A percentile compares a stretch with the other conserved stretches of the same genome.
Conservation (phyloP, 2,888 invertebrate species). For the Alviniconcha strummeri region DNA sequence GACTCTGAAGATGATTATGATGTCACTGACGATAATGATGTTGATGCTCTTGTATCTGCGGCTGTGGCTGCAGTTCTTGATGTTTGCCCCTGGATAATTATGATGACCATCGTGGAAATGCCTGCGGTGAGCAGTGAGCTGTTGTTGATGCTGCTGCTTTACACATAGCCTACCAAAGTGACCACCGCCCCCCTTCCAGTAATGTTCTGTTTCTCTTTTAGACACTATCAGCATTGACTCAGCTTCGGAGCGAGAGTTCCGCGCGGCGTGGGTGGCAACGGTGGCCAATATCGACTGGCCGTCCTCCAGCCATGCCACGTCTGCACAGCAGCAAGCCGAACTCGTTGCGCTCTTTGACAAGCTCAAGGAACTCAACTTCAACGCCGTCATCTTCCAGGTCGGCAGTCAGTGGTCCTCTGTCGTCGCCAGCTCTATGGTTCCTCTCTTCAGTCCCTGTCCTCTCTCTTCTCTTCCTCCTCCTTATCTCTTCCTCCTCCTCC, state of each 20-base stretch:
- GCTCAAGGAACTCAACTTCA: conserved; percentile 56
- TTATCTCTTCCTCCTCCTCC: not conserved
- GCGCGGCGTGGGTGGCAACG: conserved; percentile 67
- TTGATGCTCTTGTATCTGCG: too few relatives aligned
- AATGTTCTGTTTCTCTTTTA: not conserved
- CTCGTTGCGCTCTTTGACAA: conserved; percentile 50
- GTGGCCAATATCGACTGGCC: conserved; percentile 70
- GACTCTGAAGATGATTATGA: too few relatives aligned
- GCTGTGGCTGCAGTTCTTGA: too few relatives aligned
- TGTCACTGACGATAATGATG: too few relatives aligned
- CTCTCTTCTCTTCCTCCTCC: not conserved
- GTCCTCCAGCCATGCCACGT: conserved; percentile 45
- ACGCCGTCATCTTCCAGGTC: conserved; percentile 61
- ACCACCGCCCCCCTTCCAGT: too few relatives aligned
- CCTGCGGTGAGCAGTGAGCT: too few relatives aligned
- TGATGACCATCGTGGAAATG: too few relatives aligned
- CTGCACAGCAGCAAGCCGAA: conserved; percentile 52
- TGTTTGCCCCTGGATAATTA: too few relatives aligned
- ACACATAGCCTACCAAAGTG: too few relatives aligned
- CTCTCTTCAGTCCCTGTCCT: not conserved
- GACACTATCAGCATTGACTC: not conserved
- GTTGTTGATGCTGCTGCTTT: too few relatives aligned
- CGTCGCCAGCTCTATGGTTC: not conserved
- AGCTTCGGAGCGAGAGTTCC: conserved; percentile 53
- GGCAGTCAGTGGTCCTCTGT: not conserved